Evolutionary conservation across 2,888 invertebrate species (phyloP).

Genomic region (Cataglyphis livida): DNA sequence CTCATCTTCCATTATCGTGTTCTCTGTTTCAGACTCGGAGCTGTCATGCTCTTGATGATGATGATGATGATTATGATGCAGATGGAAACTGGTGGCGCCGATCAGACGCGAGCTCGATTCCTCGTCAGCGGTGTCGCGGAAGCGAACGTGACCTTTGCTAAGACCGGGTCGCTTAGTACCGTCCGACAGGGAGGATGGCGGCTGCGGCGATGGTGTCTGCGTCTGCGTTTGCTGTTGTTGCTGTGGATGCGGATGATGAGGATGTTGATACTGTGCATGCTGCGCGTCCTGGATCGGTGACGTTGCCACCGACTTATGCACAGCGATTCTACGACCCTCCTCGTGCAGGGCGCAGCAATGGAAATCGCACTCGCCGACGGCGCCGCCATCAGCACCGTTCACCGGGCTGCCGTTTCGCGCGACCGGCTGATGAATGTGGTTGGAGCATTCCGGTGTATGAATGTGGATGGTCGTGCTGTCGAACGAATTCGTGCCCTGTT

Average conservation of each 20-base stretch:
- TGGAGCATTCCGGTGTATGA: constrained; percentile 93
- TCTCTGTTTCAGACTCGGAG: constrained; percentile 97
- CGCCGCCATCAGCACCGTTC: constrained; percentile 87
- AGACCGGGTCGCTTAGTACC: constrained; percentile 86
- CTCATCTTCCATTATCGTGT: constrained; percentile 96
- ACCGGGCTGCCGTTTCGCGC: constrained; percentile 89
- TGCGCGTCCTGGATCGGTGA: constrained; percentile 95
- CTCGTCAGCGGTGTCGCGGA: constrained; percentile 92
- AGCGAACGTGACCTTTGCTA: constrained; percentile 93
- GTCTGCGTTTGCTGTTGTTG: constrained; percentile 81
- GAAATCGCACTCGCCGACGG: constrained; percentile 94
- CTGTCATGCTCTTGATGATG: constrained; percentile 91
- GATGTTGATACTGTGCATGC: constrained; percentile 84
- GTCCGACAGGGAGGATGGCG: constrained; percentile 86
- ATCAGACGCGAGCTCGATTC: constrained; percentile 77
- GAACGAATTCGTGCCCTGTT: constrained; percentile 88
- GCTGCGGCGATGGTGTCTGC: constrained; percentile 89
- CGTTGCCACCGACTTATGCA: constrained; percentile 96
- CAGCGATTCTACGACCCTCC: constrained; percentile 96
- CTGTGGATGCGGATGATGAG: constrained; percentile 78
- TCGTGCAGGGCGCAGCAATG: constrained; percentile 98
- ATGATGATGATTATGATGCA: constrained; percentile 78
- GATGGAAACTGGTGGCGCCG: constrained; percentile 80
- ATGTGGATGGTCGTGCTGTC: constrained; percentile 92
- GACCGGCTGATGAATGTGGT: constrained; percentile 90